Conservation (phyloP, 2,888 invertebrate species). For the Diplazon laetatorius region DNA sequence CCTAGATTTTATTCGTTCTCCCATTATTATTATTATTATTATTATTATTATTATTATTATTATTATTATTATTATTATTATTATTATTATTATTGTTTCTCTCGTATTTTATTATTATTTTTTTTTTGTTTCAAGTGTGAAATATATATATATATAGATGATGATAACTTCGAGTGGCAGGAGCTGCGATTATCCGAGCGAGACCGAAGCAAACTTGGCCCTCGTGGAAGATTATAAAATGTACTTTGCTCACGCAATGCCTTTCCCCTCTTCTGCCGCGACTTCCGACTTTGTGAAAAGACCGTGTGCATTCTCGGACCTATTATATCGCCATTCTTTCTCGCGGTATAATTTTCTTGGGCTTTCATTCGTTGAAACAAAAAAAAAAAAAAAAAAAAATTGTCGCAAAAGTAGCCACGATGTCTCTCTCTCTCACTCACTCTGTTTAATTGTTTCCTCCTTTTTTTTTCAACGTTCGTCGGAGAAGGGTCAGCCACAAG, state of each 20-base stretch:
- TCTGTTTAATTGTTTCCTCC: not conserved
- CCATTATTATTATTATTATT: too few species aligned
- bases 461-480: not conserved
- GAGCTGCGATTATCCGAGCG: conserved; percentile 36
- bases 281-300: conserved; percentile 44
- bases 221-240: conserved; percentile 47
- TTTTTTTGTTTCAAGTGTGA: conserved; percentile 27
- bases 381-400: too few species aligned
- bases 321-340: conserved; percentile 50
- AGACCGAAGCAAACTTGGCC: conserved; percentile 18
- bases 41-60: too few species aligned
- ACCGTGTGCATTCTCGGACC: conserved; percentile 32
- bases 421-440: not conserved
- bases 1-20: too few species aligned
- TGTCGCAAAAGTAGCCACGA: conserved; percentile 26
- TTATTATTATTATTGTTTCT: too few species aligned
- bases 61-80: too few species aligned
- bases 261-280: too few species aligned
- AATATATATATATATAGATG: conserved; percentile 34
- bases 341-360: conserved; percentile 26
- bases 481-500: conserved; percentile 19
- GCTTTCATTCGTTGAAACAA: not conserved
- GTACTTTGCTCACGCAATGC: conserved; percentile 47
- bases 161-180: conserved; percentile 36
- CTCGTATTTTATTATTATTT: conserved; percentile 7